These are phyloP conservation scores for Ectemnius continuus DNA, from an alignment of 2,888 invertebrate species.

Conservation along the genomic window DNA sequence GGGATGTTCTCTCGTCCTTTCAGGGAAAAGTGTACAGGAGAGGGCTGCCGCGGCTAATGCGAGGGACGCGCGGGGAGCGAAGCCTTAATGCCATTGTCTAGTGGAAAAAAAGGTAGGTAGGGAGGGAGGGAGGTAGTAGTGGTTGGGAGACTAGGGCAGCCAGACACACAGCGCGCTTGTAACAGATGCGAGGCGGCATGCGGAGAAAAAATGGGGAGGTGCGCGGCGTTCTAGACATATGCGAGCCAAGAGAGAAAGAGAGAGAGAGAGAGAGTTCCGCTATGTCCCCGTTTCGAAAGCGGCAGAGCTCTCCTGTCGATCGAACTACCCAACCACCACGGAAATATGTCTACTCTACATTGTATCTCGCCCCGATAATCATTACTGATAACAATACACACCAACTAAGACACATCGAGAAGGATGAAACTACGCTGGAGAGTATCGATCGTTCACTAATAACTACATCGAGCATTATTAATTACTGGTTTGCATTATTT, in stretches of 20 bases:
- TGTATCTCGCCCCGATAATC: slow-evolving; percentile 19
- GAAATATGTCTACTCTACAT: neutral
- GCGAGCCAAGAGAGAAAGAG: slow-evolving; percentile 1
- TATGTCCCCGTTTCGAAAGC: slow-evolving; percentile 29
- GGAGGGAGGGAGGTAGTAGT: slow-evolving; percentile 38
- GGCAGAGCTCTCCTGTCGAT: too few species aligned
- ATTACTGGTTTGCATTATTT: too few species aligned
- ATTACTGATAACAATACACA: neutral
- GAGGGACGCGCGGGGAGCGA: slow-evolving; percentile 6
- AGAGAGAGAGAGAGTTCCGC: slow-evolving; percentile 15
- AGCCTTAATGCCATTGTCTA: slow-evolving; percentile 29
- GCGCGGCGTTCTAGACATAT: slow-evolving; percentile 25
- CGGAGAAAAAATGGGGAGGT: slow-evolving; percentile 26
- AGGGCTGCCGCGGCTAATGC: slow-evolving; percentile 39
- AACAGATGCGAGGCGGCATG: slow-evolving; percentile 55
- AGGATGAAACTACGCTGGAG: neutral
- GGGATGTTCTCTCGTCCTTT: too few species aligned
- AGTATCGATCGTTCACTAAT: too few species aligned
- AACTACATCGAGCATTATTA: too few species aligned
- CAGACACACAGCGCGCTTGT: slow-evolving; percentile 22
- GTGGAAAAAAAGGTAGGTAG: slow-evolving; percentile 36
- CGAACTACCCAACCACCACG: neutral
- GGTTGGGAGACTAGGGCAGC: slow-evolving; percentile 33
- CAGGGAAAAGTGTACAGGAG: slow-evolving; percentile 23
- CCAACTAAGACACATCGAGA: too few species aligned